A percentile compares a stretch with the other conserved stretches of the same genome.
Evolutionary conservation across 2,113 vertebrate genomes (phyloP).

Genomic region (Oreotragus oreotragus): DNA sequence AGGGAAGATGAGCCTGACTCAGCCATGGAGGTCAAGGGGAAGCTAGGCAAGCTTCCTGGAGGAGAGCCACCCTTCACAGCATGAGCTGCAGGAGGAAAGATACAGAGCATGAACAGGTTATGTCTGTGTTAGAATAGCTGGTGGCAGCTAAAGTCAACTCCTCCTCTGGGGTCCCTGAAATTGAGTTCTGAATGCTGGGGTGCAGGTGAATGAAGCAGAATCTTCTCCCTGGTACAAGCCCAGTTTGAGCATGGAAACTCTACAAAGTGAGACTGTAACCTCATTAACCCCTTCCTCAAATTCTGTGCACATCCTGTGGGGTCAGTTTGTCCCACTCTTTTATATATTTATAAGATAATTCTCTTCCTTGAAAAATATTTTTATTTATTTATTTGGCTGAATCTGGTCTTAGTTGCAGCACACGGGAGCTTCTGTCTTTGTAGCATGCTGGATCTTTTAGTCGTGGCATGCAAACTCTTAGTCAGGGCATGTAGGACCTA

Average conservation of each 20-base stretch:
- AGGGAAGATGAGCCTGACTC: neutral
- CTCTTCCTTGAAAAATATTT: neutral
- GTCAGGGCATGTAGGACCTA: neutral
- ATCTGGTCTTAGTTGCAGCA: neutral
- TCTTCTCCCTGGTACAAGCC: neutral
- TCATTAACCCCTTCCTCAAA: neutral
- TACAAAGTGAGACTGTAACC: neutral
- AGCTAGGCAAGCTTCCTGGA: neutral
- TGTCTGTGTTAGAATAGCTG: neutral
- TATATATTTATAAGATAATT: neutral
- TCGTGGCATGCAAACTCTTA: neutral
- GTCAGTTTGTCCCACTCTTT: neutral
- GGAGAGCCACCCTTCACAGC: neutral
- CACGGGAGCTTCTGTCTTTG: neutral
- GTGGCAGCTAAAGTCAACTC: neutral
- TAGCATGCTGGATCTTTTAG: neutral
- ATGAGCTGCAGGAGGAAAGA: neutral
- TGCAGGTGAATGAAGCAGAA: neutral
- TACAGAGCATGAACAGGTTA: no score
- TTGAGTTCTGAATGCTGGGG: neutral
- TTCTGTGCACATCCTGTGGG: neutral
- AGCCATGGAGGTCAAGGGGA: neutral
- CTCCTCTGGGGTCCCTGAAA: neutral
- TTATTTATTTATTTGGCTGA: neutral
- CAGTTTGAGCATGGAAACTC: neutral